Conservation (phyloP, 2,888 invertebrate genomes). For the Hypolimnas misippus region DNA sequence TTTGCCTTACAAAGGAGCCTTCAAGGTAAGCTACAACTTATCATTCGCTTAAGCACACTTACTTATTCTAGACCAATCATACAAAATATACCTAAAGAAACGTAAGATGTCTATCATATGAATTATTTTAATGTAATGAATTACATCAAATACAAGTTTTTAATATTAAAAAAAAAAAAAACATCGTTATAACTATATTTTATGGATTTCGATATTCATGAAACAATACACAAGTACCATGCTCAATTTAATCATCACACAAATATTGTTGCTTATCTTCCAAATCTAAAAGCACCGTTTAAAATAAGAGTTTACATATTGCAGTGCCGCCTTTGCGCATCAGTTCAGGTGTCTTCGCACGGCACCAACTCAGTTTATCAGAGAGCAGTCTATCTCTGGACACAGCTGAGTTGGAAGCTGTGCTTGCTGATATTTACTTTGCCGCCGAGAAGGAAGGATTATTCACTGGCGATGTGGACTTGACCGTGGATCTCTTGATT, state of each 20-base stretch:
- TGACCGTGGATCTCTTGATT: constrained; percentile 86
- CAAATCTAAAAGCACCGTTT: too few relatives aligned
- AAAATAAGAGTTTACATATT: too few relatives aligned
- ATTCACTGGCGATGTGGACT: constrained; percentile 85
- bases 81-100: too few relatives aligned
- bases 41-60: neutral
- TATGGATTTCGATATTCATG: too few relatives aligned
- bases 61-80: neutral
- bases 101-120: too few relatives aligned
- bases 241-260: too few relatives aligned
- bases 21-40: constrained; percentile 76
- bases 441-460: constrained; percentile 87
- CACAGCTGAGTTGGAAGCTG: constrained; percentile 87
- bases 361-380: constrained; percentile 87
- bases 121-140: too few relatives aligned
- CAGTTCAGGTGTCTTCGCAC: constrained; percentile 88
- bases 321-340: constrained; percentile 81
- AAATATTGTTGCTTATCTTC: too few relatives aligned
- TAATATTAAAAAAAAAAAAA: too few relatives aligned
- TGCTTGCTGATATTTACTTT: constrained; percentile 89
- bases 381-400: constrained; percentile 88
- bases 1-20: constrained; percentile 76
- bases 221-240: too few relatives aligned
- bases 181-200: too few relatives aligned
- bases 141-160: too few relatives aligned